A percentile compares a stretch with the other conserved stretches of the same genome.
Conservation (phyloP, 2,888 invertebrate genomes). For the Aporophyla nigra region DNA sequence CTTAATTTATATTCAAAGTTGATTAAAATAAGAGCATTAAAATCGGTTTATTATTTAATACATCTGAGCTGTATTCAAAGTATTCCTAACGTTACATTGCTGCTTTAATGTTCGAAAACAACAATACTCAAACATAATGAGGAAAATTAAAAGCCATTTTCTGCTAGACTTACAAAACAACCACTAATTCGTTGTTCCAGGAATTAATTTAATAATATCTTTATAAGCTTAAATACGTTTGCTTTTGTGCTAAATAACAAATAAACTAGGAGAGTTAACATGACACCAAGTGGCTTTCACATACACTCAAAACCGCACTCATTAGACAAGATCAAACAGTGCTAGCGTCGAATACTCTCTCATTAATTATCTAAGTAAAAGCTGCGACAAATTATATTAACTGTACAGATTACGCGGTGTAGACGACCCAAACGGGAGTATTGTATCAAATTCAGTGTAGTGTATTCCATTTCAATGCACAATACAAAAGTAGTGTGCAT, state of each 20-base stretch:
- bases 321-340: constrained; percentile 82
- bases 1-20: not conserved
- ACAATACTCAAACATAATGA: constrained; percentile 41
- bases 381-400: constrained; percentile 66
- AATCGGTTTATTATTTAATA: constrained; percentile 16
- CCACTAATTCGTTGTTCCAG: constrained; percentile 51
- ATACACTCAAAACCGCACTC: constrained; percentile 74
- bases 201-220: constrained; percentile 51
- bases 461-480: constrained; percentile 15
- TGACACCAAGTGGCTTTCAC: constrained; percentile 72
- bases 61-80: constrained; percentile 16
- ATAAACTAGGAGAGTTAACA: constrained; percentile 59
- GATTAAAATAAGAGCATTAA: constrained; percentile 3
- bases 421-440: constrained; percentile 7
- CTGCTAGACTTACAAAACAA: constrained; percentile 44
- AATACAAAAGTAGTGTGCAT: constrained; percentile 37
- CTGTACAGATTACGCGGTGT: constrained; percentile 32
- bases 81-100: constrained; percentile 20
- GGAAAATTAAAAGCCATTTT: constrained; percentile 51
- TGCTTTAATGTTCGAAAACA: constrained; percentile 32
- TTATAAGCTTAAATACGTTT: constrained; percentile 42
- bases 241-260: constrained; percentile 41
- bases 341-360: constrained; percentile 55
- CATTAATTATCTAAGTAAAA: constrained; percentile 66
- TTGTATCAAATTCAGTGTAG: constrained; percentile 10